Evolutionary conservation across 1,140 invertebrate species (phyloP).

Genomic region (Liolophura sinensis): DNA sequence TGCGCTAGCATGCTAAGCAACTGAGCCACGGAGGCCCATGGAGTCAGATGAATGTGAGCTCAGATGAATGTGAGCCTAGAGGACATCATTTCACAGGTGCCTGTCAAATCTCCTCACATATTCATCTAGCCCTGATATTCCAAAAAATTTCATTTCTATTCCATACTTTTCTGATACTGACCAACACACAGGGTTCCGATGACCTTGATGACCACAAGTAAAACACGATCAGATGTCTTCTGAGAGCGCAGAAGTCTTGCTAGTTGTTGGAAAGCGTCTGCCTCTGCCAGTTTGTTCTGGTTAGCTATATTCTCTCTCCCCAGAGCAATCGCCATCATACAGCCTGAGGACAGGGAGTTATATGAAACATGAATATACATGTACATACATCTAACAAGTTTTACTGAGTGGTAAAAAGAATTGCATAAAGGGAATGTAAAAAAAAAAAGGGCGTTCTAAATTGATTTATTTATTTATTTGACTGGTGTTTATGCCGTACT

Average conservation of each 20-base stretch:
- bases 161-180: conserved; percentile 40
- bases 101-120: no score
- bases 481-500: no score
- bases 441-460: no score
- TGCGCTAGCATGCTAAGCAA: no score
- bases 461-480: no score
- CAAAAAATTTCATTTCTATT: no score
- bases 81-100: no score
- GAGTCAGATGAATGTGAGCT: no score
- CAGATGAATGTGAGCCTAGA: no score
- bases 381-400: background rate
- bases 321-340: conserved; percentile 55
- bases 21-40: no score
- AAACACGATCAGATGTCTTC: conserved; percentile 46
- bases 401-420: no score
- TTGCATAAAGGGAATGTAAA: background rate
- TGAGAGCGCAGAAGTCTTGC: conserved; percentile 48
- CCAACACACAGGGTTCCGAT: conserved; percentile 58
- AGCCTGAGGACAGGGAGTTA: conserved; percentile 30
- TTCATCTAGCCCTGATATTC: no score
- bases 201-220: conserved; percentile 54
- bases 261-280: conserved; percentile 54
- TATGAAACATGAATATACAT: background rate
- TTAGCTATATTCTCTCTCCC: conserved; percentile 53
- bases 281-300: conserved; percentile 53